These are phyloP conservation scores for Poeciliopsis retropinna DNA, from an alignment of 2,113 vertebrate species.

Conservation along the genomic window DNA sequence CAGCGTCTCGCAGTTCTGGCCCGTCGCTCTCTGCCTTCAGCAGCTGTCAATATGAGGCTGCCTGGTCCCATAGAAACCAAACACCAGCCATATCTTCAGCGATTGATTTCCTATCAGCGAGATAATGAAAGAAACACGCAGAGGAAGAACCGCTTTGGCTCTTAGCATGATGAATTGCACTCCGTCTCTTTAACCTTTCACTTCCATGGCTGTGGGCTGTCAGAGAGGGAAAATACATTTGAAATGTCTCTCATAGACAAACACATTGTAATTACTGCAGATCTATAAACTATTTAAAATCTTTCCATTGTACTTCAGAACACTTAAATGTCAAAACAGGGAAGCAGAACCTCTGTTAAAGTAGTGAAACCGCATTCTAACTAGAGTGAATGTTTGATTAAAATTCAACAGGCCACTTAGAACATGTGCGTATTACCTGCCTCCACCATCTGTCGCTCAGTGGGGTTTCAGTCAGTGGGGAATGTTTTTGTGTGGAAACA, in stretches of 20 bases:
- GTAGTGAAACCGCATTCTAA: background rate
- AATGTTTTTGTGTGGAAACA: conserved; percentile 29
- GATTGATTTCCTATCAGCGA: conserved; percentile 44
- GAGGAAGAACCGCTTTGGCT: conserved; percentile 15
- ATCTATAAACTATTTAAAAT: conserved; percentile 12
- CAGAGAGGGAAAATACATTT: background rate
- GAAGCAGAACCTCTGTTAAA: background rate
- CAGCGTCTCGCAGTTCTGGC: background rate
- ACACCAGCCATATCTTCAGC: conserved; percentile 25
- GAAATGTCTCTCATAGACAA: conserved; percentile 5
- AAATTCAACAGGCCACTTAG: background rate
- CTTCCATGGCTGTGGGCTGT: background rate
- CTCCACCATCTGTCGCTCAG: conserved; percentile 61
- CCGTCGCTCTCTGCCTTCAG: conserved; percentile 14
- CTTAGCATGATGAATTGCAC: conserved; percentile 21
- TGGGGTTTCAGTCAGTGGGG: conserved; percentile 37
- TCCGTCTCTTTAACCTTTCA: conserved; percentile 30
- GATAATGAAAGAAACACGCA: conserved; percentile 15
- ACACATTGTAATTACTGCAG: conserved; percentile 18
- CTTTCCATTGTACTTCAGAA: background rate
- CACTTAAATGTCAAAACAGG: background rate
- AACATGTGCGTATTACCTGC: conserved; percentile 15
- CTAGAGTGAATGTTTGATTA: background rate
- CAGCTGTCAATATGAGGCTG: conserved; percentile 12
- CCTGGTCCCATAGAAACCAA: conserved; percentile 44